Base-by-base conservation (phyloP, 1,140 invertebrate genomes). In the Drosophila repletoides region DNA sequence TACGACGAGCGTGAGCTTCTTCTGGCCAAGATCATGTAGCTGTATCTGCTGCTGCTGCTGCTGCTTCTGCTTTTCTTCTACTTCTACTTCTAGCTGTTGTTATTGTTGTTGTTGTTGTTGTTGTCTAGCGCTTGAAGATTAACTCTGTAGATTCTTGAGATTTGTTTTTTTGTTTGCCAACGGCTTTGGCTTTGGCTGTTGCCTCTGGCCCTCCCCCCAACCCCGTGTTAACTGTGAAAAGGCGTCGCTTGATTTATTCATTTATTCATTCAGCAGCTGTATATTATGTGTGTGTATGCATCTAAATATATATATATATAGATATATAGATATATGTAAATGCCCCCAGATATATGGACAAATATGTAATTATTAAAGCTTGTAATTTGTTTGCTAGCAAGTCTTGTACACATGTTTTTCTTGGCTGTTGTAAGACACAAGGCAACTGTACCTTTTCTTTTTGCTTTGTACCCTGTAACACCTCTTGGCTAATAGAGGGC, bases 211-310 rank as follows among this genome's bases (percentile, higher is more conserved):
- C 33, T 48, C 29, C n/a, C n/a, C n/a, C n/a, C n/a, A n/a, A n/a
- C n/a, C n/a, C 29, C 17, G 64, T 55, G 31, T 66, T 67, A 83
- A 74, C 77, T 84, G 79, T 81, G 76, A 69, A 81, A 68, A 81
- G 69, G 63, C 77, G 73, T 77, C 46, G 64, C 45, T 84, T 84
- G 59, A 83, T 77, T 73, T 84, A 84, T 83, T 70, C 51, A 84
- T 77, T 73, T 77, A 72, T 81, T 68, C 61, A 81, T 80, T 63
- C 67, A 19, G 38, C 36, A 61, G 52, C 65, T 66, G 68, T 58
- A 75, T 77, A 49, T 40, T 59, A 68, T 69, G 36, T 61, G 46
- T 38, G 43, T 12, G 9, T 38, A 34, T 45, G 24, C 19, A 10
- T 22, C n/a, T 36, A 28, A 17, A 9, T 28, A 53, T 28, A 72